phyloP scores from a whole-genome alignment of 2,888 invertebrate genomes.

The Chloromyia formosa region DNA sequence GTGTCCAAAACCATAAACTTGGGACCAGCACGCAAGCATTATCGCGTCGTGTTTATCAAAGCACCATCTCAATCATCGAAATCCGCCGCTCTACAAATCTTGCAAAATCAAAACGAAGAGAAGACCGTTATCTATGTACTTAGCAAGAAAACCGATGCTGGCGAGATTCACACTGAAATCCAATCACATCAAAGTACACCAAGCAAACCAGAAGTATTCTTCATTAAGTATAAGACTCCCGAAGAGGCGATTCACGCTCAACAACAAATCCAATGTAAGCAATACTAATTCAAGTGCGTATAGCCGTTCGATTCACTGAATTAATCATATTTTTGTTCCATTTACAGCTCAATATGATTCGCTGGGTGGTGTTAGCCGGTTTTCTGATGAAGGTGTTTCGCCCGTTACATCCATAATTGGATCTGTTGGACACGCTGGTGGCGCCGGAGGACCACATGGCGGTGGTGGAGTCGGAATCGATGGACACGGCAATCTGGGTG shows the following conservation, averaged over 20 bases:
- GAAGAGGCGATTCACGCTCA: conserved; percentile 50
- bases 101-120: conserved; percentile 48
- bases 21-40: conserved; percentile 59
- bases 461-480: not conserved
- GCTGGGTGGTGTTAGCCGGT: conserved; percentile 60
- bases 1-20: conserved; percentile 57
- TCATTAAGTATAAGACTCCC: conserved; percentile 51
- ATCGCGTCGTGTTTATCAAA: conserved; percentile 62
- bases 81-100: conserved; percentile 36
- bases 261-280: conserved; percentile 48
- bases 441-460: not conserved
- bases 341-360: conserved; percentile 60
- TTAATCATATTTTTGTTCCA: not conserved
- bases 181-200: conserved; percentile 42
- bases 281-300: not conserved
- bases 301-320: not conserved
- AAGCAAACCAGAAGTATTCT: conserved; percentile 51
- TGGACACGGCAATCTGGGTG: conserved; percentile 6
- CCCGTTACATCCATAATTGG: conserved; percentile 62
- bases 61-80: conserved; percentile 55
- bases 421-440: conserved; percentile 54
- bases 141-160: conserved; percentile 48
- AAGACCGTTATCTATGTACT: conserved; percentile 52
- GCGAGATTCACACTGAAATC: conserved; percentile 44
- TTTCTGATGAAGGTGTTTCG: conserved; percentile 61